Conservation (phyloP, 2,888 invertebrate species). For the Vandiemenella viatica region DNA sequence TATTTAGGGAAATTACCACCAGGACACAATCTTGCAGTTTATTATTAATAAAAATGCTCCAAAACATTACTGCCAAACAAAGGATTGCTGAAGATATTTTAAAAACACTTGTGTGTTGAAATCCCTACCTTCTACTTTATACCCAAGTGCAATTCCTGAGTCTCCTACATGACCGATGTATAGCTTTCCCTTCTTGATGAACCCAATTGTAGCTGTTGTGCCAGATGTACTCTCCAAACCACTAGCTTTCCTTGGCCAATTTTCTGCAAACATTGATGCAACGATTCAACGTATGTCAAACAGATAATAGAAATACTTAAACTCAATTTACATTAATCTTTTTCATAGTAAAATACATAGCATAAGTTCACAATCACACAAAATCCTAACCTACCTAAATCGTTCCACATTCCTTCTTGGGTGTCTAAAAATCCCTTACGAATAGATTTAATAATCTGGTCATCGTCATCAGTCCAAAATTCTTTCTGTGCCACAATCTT, state of each 20-base stretch:
- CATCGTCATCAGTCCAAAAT: constrained; percentile 91
- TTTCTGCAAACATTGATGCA: constrained; percentile 40
- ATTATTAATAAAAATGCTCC: too few species aligned
- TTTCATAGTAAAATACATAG: neutral
- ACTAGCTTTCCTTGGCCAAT: constrained; percentile 92
- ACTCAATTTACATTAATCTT: too few species aligned
- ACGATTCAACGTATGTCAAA: too few species aligned
- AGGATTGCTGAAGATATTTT: neutral
- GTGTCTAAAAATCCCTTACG: constrained; percentile 89
- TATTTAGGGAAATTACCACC: too few species aligned
- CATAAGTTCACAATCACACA: neutral
- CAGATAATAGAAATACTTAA: too few species aligned
- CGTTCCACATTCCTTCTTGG: constrained; percentile 95
- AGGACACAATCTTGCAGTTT: too few species aligned
- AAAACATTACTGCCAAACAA: too few species aligned
- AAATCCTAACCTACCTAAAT: constrained; percentile 84
- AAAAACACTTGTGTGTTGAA: neutral
- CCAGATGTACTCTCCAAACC: constrained; percentile 94
- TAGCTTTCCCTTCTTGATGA: constrained; percentile 84
- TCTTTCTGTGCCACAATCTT: constrained; percentile 79
- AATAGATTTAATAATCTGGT: constrained; percentile 83
- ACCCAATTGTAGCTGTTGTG: constrained; percentile 90
- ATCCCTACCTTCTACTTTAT: constrained; percentile 38
- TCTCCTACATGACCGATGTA: constrained; percentile 99
- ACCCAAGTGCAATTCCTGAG: constrained; percentile 83